Evolutionary conservation across 2,888 invertebrate genomes (phyloP), one percentile per base, ranked within the genome.

Genomic region (Vanessa cardui): DNA sequence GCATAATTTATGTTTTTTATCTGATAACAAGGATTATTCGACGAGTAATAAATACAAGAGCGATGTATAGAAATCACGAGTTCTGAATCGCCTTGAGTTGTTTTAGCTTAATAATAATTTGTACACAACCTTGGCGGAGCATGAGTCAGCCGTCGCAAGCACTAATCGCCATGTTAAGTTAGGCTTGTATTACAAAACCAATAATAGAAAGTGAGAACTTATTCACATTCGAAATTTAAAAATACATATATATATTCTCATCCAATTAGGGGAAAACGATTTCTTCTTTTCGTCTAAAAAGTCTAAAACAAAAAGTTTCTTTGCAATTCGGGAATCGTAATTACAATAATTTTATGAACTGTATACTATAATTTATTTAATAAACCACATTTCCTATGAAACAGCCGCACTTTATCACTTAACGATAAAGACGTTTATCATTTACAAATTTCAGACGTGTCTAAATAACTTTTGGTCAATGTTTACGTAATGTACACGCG

Each of bases 111-210:
- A 80, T 75, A 71, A 78, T 78, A 71, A 78, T 78, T 78, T 78
- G 76, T 73, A 74, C 75, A 74, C 72, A 78, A 76, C 82, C 81
- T 83, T 84, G 83, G 77, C 72, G 76, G 72, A 66, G 75, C 67
- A 72, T 76, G 77, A 77, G 59, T 78, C 74, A 81, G 74, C 39
- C 67, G 70, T 73, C 75, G 62, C 71, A 72, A 73, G 73, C 76
- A 81, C 73, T 75, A 75, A 77, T 76, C 74, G 72, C 72, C 73
- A 73, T 72, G 72, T 76, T 72, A 75, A 74, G 72, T 68, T 69
- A 69, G 77, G 69, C 68, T 76, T 72, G 69, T 72, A 71, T 75
- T 74, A 73, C 71, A 71, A 73, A 72, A 74, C 70, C 74, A 74
- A 72, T 73, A 72, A 72, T 71, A 66, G 71, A 73, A 75, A 73